Conservation (phyloP, 1,140 invertebrate genomes). For the Drosophila persimilis region DNA sequence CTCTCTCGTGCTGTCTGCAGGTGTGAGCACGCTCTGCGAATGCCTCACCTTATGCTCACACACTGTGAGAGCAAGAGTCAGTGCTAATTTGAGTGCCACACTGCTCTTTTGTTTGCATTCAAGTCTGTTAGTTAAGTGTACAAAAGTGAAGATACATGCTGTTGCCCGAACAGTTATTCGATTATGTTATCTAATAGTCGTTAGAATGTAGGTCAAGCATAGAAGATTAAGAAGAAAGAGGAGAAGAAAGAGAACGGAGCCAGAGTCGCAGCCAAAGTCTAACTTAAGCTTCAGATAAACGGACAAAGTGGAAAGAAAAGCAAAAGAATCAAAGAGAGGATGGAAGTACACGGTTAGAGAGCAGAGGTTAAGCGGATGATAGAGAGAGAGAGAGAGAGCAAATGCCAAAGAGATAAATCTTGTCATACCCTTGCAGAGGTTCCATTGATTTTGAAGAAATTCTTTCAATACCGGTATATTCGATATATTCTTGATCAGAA, state of each 20-base stretch:
- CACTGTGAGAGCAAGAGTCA: background rate
- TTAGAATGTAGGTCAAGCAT: slow-evolving; percentile 33
- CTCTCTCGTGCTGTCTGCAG: too few relatives aligned
- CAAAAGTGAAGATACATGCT: slow-evolving; percentile 1
- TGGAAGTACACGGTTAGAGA: slow-evolving; percentile 5
- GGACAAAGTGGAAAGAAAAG: background rate
- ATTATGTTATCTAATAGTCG: slow-evolving; percentile 35
- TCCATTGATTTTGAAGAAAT: too few relatives aligned
- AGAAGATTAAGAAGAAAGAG: background rate
- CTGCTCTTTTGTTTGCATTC: background rate
- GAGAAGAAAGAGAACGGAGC: background rate
- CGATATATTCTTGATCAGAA: background rate
- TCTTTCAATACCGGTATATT: too few relatives aligned
- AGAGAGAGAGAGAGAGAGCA: background rate
- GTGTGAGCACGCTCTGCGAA: too few relatives aligned
- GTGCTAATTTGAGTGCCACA: background rate
- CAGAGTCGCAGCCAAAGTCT: background rate
- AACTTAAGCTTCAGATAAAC: too few relatives aligned
- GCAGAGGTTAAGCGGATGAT: background rate
- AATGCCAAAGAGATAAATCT: slow-evolving; percentile 41
- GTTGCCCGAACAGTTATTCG: slow-evolving; percentile 7
- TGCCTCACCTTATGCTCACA: too few relatives aligned
- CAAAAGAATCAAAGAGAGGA: slow-evolving; percentile 8
- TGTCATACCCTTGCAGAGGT: too few relatives aligned
- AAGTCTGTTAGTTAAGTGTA: slow-evolving; percentile 18